These are phyloP conservation scores for Vulpes lagopus DNA, from an alignment of 2,113 vertebrate species.

Conservation along the genomic window DNA sequence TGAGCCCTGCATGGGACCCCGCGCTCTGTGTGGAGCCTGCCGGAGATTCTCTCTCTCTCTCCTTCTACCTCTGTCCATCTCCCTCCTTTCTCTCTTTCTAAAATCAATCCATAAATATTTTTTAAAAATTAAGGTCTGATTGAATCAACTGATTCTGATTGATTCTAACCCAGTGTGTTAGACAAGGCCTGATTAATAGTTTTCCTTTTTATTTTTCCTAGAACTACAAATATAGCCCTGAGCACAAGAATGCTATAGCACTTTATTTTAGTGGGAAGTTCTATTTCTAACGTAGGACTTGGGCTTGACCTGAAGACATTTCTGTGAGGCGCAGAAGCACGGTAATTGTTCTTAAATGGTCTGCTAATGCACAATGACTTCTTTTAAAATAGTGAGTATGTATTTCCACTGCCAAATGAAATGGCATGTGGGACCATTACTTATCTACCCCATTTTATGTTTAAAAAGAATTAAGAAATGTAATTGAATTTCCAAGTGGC, in stretches of 20 bases:
- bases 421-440: background rate
- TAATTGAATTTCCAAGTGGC: constrained; percentile 13
- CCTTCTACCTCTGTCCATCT: background rate
- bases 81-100: background rate
- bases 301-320: background rate
- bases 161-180: background rate
- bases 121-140: background rate
- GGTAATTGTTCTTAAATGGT: constrained; percentile 1
- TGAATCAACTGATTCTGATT: background rate
- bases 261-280: background rate
- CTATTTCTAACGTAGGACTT: background rate
- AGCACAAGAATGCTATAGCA: constrained; percentile 9
- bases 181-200: background rate
- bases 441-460: constrained; percentile 40
- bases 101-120: background rate
- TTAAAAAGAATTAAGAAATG: constrained; percentile 11
- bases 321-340: background rate
- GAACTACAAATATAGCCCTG: background rate
- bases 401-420: constrained; percentile 21
- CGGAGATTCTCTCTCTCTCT: background rate
- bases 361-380: background rate
- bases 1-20: background rate
- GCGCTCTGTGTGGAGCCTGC: background rate
- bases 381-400: constrained; percentile 12
- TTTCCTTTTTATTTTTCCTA: background rate